Base-by-base conservation (phyloP, 1,140 invertebrate species). In the Linepithema humile region DNA sequence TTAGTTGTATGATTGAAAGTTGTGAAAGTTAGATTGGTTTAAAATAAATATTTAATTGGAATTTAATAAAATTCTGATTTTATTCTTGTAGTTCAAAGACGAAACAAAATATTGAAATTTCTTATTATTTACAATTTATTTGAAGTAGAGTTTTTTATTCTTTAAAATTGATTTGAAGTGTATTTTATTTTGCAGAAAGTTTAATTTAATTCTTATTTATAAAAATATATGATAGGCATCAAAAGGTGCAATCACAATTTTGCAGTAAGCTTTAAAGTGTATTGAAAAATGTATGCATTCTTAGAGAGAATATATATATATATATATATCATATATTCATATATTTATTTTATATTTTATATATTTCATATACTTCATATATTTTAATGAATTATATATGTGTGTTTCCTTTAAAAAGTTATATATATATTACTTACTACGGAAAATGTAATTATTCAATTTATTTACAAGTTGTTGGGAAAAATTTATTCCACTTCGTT, bases 161-260 rank as follows among this genome's bases (percentile, higher is more conserved):
- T n/a, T n/a, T n/a, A n/a, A n/a, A 60, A 35, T 38, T 60, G 40
- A 29, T 60, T 59, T 12, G 29, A 20, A 72, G 32, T n/a, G 12
- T 10, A 3, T 73, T 17, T 70, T 69, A 29, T 50, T 50, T 32
- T 1, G 20, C 1, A 20, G 29, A 5, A 50, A 70, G 45, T 50
- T 70, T 50, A 50, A 35, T 53, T 15, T 23, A 53, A 53, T n/a
- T 5, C 6, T 17, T 48, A 3, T 48, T 50, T 72, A 72, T n/a
- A 4, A 17, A 26, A 69, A 69, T 32, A 43, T 50, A 10, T 50
- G n/a, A 72, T 72, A 72, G 55, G 35, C 7, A 23, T 6, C 7
- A 38, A 15, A 72, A 72, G 55, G 48, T 72, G 10, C n/a, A 72
- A 72, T 53, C 10, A 10, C 32, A 12, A 50, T 53, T 45, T 70